Base-by-base conservation (phyloP, 2,888 invertebrate genomes). In the Pollenia griseotomentosa region DNA sequence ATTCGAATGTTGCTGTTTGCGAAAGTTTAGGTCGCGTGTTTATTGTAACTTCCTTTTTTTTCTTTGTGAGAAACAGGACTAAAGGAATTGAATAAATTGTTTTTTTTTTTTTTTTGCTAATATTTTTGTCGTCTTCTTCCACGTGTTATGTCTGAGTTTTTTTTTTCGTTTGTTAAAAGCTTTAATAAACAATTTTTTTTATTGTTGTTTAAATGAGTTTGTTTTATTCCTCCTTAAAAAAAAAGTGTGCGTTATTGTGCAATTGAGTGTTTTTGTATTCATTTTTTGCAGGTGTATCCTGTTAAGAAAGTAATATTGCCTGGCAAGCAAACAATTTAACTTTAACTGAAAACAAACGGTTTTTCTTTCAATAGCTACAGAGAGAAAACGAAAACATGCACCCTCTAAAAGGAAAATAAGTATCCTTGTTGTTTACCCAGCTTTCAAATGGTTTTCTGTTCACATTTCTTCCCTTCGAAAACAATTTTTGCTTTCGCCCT, bases 241-340 rank as follows among this genome's bases (percentile, higher is more conserved):
- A 33, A 75, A 51, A 46, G 61, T 59, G 59, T 75, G 74, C 53
- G 70, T 70, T 23, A 68, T 80, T 40, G 68, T 85, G 68, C 84
- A 80, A 55, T 85, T 85, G 74, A 74, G 57, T 75, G 61, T 74
- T 46, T 61, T 33, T 14, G 14, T 48, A 1, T 53, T 19, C 6
- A 42, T 66, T 23, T 66, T 73, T 73, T 80, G 74, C 84, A 85
- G 84, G 84, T 85, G 84, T 85, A 85, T 85, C 84, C 84, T 85
- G 84, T 74, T 63, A 42, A 68, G 79, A 84, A 66, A 79, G 66
- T 66, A 66, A 74, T 71, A 65, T 75, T 65, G 78, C 70, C 59
- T 78, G 78, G 77, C 71, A 73, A 23, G 63, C 73, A 81, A 85
- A 85, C 84, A 85, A 80, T 84, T 84, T 84, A 84, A 80, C 65